Base-by-base conservation (phyloP, 2,888 invertebrate species). In the Cabera pusaria region DNA sequence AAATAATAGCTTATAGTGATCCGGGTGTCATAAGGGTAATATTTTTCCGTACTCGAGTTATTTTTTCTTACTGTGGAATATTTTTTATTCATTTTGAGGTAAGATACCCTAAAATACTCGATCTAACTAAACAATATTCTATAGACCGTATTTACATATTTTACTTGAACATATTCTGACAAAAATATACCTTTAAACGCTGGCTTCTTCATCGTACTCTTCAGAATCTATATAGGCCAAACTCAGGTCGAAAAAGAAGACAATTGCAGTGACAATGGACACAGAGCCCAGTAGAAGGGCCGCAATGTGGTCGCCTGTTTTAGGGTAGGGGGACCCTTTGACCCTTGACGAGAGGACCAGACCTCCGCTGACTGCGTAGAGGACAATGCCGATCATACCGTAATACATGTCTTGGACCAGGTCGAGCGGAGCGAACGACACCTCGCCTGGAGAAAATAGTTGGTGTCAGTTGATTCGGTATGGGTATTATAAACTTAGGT, bases 371-470 rank as follows among this genome's bases (percentile, higher is more conserved):
- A 73, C 57, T 5, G 74, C 55, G 59, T 82, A 86, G 43, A 88
- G 54, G 2, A 50, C 67, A 10, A 77, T 62, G 17, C 87, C 87
- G 16, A 86, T 52, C 21, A 83, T 65, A 14, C 83, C 81, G 59
- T 72, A 87, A 68, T 72, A 86, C 70, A 87, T 83, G 56, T 88
- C 87, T 63, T 87, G 87, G 12, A 87, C 79, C 39, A 88, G 74
- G 52, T 88, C 87, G 63, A 88, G 58, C 10, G 85, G 86, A 28
- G 83, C 77, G 55, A 83, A 77, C 47, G 85, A 57, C 68, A 84
- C 72, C 61, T 88, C 87, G 32, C 87, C 87, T 88, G 80, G 62
- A 84, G 82, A 49, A 42, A 61, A 63, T 34, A 59, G 57, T 35
- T 40, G 42, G 32, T 35, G 32, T 53, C 35, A 52, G 33, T 51